Conservation (phyloP, 2,113 vertebrate species). For the Paralichthys olivaceus region DNA sequence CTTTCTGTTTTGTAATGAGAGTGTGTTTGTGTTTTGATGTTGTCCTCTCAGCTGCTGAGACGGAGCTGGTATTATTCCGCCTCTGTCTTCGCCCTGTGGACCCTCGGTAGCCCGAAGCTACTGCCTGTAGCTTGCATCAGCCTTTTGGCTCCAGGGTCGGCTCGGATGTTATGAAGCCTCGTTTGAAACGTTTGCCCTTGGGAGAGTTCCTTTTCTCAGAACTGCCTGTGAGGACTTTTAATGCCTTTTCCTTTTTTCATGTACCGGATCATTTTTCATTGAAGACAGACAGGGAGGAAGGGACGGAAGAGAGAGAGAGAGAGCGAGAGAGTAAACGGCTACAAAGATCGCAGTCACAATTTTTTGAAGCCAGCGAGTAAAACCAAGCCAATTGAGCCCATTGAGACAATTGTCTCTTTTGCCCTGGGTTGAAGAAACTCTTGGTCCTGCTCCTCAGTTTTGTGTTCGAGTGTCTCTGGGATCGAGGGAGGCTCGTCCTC, state of each 20-base stretch:
- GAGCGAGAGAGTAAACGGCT: neutral
- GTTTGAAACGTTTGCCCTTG: slow-evolving; percentile 9
- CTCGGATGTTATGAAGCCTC: slow-evolving; percentile 21
- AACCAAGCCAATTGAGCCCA: neutral
- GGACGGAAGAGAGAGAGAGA: neutral
- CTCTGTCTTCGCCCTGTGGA: slow-evolving; percentile 8
- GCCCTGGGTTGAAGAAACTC: neutral
- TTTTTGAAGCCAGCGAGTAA: slow-evolving; percentile 17
- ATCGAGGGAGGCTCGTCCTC: too few relatives aligned
- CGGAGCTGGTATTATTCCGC: slow-evolving; percentile 32
- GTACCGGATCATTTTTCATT: slow-evolving; percentile 12
- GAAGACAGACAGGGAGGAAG: neutral
- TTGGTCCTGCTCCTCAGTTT: neutral
- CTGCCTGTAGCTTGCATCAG: slow-evolving; percentile 24
- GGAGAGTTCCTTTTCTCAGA: neutral
- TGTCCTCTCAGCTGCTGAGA: slow-evolving; percentile 20
- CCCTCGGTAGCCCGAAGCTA: slow-evolving; percentile 20
- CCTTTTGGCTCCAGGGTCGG: slow-evolving; percentile 27
- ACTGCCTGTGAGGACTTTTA: slow-evolving; percentile 25
- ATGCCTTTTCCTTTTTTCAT: neutral
- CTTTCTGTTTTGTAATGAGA: slow-evolving; percentile 36
- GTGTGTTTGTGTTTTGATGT: slow-evolving; percentile 40
- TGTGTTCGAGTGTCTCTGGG: too few relatives aligned
- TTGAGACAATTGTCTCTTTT: neutral
- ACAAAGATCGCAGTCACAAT: neutral